Base-by-base conservation (phyloP, 2,113 vertebrate species). In the Chauna torquata region DNA sequence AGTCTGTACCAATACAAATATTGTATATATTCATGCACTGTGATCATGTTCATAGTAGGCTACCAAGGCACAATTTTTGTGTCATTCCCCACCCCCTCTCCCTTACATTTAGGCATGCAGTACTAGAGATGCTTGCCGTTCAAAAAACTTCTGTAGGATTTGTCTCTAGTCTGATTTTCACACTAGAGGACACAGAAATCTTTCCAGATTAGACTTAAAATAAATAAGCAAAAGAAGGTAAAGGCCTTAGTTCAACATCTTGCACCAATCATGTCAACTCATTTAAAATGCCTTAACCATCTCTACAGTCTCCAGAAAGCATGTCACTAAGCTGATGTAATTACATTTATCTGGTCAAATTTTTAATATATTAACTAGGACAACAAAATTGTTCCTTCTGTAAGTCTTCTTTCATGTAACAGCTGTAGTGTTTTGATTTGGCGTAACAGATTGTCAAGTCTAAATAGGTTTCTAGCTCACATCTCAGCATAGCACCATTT, bases 11-110 rank as follows among this genome's bases (percentile, higher is more conserved):
- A 94, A 64, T 45, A 82, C 84, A 76, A 89, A 88, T 52, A 47
- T 11, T 47, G 77, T 57, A 79, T 58, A 58, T 49, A 82, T 57
- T 85, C 88, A 55, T 71, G 95, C 85, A 95, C 89, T 40, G 87
- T 32, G 89, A 50, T 91, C 90, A 91, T 28, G 76, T 77, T 80
- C 38, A 16, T 19, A 40, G 71, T 13, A 68, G 62, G 92, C 78
- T 54, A 42, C 62, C 89, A 95, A 94, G 96, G 97, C 96, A 96
- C 91, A 11, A 6, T 5, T 88, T 79, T n/a, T 83, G 90, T 15
- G 17, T 72, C 22, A 0, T 28, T 3, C 19, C 45, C 82, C 57
- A 4, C 62, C 57, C 8, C 16, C 23, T 9, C 4, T 8, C 79
- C 82, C 25, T 55, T 25, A 17, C 40, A 17, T 62, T 62, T 78